phyloP scores from a whole-genome alignment of 2,797 vertebrate species.

The Mus spretus region DNA sequence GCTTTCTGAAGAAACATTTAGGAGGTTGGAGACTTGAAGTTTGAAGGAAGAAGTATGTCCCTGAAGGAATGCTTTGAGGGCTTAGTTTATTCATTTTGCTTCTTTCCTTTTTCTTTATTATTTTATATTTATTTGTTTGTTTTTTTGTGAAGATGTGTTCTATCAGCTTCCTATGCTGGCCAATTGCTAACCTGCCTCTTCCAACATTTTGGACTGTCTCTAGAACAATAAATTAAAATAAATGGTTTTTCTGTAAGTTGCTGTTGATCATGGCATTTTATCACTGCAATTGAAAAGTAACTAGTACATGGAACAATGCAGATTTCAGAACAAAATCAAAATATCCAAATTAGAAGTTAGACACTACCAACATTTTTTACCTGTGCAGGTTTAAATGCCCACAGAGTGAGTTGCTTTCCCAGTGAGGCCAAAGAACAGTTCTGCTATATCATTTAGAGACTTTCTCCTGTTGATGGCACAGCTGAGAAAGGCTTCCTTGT shows the following conservation, averaged over 20 bases:
- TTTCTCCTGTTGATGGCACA: neutral
- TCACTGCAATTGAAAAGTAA: too few relatives aligned
- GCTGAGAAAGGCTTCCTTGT: neutral
- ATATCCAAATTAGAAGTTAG: neutral
- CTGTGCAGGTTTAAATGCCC: neutral
- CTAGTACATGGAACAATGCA: neutral
- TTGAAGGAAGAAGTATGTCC: neutral
- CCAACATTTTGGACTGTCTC: neutral
- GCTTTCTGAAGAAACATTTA: neutral
- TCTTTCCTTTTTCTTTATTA: neutral
- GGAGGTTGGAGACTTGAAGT: too few relatives aligned
- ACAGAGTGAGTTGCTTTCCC: neutral
- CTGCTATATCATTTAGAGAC: neutral
- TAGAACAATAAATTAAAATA: neutral
- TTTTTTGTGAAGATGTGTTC: neutral
- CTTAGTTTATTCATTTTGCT: neutral
- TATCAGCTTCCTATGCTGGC: neutral
- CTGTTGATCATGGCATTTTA: neutral
- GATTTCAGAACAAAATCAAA: conserved; percentile 21
- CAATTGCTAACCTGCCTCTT: neutral
- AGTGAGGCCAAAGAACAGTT: neutral
- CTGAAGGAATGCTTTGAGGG: neutral
- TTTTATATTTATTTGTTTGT: neutral
- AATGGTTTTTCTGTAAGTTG: neutral
- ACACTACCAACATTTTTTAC: neutral